phyloP scores from a whole-genome alignment of 1,140 invertebrate genomes.

The Drosophila mauritiana region DNA sequence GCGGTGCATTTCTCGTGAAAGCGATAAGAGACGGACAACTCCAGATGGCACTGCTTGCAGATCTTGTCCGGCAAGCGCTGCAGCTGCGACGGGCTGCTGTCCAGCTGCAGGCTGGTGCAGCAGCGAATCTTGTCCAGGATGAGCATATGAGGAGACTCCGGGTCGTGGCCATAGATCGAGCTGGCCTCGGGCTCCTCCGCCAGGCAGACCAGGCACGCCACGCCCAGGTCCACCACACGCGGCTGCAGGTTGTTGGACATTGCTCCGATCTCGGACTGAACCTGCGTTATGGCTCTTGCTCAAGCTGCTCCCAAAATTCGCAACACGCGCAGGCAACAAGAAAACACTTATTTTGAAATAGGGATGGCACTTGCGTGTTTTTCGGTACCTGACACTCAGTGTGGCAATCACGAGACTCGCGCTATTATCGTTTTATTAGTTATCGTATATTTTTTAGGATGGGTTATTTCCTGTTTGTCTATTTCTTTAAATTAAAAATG shows the following conservation, averaged over 20 bases:
- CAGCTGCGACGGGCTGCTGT: constrained; percentile 1
- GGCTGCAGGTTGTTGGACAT: constrained; percentile 26
- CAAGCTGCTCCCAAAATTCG: constrained; percentile 1
- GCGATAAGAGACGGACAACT: constrained; percentile 69
- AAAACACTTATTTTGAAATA: constrained; percentile 13
- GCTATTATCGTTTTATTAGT: not conserved
- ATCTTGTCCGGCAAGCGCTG: constrained; percentile 72
- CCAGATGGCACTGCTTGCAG: constrained; percentile 66
- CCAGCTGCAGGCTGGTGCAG: constrained; percentile 85
- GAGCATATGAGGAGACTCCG: constrained; percentile 84
- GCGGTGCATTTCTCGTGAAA: constrained; percentile 77
- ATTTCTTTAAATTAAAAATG: too few species aligned
- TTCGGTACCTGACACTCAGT: not conserved
- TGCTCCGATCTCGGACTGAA: constrained; percentile 5
- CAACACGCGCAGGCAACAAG: constrained; percentile 1
- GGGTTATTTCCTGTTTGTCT: too few species aligned
- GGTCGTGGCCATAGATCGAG: constrained; percentile 86
- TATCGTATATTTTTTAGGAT: too few species aligned
- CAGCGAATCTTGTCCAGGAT: constrained; percentile 86
- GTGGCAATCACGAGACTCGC: not conserved
- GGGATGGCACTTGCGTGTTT: not conserved
- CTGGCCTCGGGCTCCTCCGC: constrained; percentile 85
- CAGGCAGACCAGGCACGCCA: constrained; percentile 86
- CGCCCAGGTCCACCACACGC: constrained; percentile 85
- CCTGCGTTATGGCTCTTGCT: not conserved